Conservation (phyloP, 2,797 vertebrate genomes). For the Atherinosoma microstoma region DNA sequence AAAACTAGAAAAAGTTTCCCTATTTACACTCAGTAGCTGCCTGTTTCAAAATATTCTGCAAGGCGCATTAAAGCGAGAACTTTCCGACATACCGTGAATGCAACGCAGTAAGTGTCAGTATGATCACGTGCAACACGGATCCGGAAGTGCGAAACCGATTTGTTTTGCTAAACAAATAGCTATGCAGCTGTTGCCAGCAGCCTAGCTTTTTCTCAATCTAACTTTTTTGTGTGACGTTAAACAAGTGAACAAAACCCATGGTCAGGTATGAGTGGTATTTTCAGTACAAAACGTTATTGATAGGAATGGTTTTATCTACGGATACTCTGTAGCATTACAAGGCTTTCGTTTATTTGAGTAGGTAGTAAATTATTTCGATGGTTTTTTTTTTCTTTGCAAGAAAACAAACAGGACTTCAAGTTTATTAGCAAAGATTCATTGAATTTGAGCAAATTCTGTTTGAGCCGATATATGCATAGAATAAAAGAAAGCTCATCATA, state of each 20-base stretch:
- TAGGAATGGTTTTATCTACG: background rate
- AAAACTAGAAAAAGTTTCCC: background rate
- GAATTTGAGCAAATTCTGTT: background rate
- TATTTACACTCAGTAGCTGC: background rate
- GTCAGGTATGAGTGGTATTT: slow-evolving; percentile 75
- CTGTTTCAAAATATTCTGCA: background rate
- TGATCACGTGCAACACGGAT: slow-evolving; percentile 57
- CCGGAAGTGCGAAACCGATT: slow-evolving; percentile 59
- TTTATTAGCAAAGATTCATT: background rate
- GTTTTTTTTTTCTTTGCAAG: background rate
- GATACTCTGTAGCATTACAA: background rate
- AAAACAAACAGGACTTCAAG: background rate
- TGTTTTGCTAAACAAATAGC: slow-evolving; percentile 53
- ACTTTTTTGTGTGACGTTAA: background rate
- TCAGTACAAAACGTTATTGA: background rate
- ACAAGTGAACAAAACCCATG: slow-evolving; percentile 59
- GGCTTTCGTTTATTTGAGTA: background rate
- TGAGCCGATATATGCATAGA: background rate
- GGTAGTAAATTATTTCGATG: background rate
- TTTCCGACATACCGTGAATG: slow-evolving; percentile 20
- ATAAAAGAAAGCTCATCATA: background rate
- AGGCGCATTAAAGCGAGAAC: background rate
- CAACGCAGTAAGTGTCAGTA: background rate
- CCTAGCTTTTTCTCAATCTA: background rate
- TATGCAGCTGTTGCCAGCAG: background rate